phyloP scores from a whole-genome alignment of 2,797 vertebrate genomes.

The Mallotus villosus region DNA sequence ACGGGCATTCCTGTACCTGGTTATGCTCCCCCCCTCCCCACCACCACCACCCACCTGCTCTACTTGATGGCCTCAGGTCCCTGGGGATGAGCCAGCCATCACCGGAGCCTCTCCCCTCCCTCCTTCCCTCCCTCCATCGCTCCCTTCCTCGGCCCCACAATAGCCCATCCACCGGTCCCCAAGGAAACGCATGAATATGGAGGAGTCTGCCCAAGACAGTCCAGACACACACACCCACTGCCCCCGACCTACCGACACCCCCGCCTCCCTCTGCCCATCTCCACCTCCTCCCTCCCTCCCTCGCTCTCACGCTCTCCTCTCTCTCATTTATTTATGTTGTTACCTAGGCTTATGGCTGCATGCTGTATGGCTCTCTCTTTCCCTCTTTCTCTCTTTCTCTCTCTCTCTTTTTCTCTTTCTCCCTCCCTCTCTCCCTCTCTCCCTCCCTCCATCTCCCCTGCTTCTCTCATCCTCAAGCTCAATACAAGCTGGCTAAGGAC shows the following conservation, averaged over 20 bases:
- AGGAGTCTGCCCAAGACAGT: constrained; percentile 65
- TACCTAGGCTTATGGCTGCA: constrained; percentile 12
- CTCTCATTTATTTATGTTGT: constrained; percentile 26
- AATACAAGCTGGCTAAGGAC: constrained; percentile 9
- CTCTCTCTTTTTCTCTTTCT: background rate
- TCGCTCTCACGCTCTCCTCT: constrained; percentile 14
- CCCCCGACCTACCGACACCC: constrained; percentile 42
- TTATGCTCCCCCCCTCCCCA: background rate
- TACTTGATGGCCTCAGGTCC: constrained; percentile 49
- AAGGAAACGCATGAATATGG: constrained; percentile 76
- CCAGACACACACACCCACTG: constrained; percentile 54
- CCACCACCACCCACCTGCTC: constrained; percentile 23
- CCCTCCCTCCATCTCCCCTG: background rate
- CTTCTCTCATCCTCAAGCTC: constrained; percentile 31
- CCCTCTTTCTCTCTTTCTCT: background rate
- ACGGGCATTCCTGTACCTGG: constrained; percentile 64
- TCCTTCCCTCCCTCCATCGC: background rate
- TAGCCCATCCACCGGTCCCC: constrained; percentile 68
- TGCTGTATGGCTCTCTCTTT: background rate
- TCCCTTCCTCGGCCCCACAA: constrained; percentile 62
- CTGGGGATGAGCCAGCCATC: constrained; percentile 60
- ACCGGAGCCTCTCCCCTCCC: constrained; percentile 38
- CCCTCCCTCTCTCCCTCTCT: background rate
- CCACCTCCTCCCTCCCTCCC: constrained; percentile 16
- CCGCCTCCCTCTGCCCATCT: constrained; percentile 12